Percentiles rank a stretch among this genome's conserved stretches.
These are phyloP conservation scores for Sebastes cheni DNA, from an alignment of 2,797 vertebrate genomes.

Conservation along the genomic window DNA sequence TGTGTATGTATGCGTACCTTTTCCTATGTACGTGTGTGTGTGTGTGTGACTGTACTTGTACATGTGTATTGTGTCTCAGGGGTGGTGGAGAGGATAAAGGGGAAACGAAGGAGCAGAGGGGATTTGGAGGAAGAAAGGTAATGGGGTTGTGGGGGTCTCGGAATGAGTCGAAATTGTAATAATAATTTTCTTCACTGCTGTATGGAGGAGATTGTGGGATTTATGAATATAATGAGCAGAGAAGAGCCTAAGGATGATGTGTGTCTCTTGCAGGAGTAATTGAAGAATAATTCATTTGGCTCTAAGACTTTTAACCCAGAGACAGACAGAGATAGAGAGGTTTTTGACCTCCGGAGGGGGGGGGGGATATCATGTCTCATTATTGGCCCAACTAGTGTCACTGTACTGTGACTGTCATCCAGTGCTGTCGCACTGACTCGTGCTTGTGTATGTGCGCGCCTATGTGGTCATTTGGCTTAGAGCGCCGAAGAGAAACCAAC, in stretches of 20 bases:
- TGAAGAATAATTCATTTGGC: slow-evolving; percentile 79
- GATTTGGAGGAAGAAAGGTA: slow-evolving; percentile 72
- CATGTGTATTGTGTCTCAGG: slow-evolving; percentile 57
- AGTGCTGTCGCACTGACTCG: slow-evolving; percentile 2
- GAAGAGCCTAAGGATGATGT: slow-evolving; percentile 72
- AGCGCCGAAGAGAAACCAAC: slow-evolving; percentile 50
- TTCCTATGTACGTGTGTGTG: slow-evolving; percentile 19
- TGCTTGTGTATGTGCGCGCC: neutral
- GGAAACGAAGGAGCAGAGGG: slow-evolving; percentile 37
- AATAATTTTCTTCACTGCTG: slow-evolving; percentile 78
- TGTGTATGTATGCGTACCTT: slow-evolving; percentile 23
- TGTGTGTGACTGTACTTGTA: slow-evolving; percentile 21
- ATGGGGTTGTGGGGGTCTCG: slow-evolving; percentile 68
- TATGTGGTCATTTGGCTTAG: slow-evolving; percentile 71
- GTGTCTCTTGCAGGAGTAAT: slow-evolving; percentile 71
- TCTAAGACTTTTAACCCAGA: slow-evolving; percentile 72
- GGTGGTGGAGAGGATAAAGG: slow-evolving; percentile 58
- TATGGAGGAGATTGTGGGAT: slow-evolving; percentile 76
- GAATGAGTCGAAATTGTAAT: slow-evolving; percentile 73
- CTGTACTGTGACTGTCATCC: slow-evolving; percentile 46
- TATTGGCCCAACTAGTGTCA: slow-evolving; percentile 65
- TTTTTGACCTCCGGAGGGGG: slow-evolving; percentile 69
- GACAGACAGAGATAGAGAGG: slow-evolving; percentile 65
- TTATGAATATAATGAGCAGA: slow-evolving; percentile 76
- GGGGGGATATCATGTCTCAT: slow-evolving; percentile 64